Evolutionary conservation across 2,113 vertebrate species (phyloP).

Genomic region (Calidris pygmaea): DNA sequence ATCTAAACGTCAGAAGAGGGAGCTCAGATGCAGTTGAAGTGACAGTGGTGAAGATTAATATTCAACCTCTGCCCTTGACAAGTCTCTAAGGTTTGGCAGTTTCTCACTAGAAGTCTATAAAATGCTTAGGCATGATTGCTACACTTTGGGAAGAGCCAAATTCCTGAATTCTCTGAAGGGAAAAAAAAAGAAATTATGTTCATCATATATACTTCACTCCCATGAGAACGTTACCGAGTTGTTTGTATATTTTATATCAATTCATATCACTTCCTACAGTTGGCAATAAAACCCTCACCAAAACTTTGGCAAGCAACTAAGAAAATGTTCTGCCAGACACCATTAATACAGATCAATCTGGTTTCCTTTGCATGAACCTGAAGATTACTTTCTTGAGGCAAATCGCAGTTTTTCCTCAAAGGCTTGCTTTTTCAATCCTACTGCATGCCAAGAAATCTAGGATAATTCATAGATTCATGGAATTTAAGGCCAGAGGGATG

Average conservation of each 20-base stretch:
- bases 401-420: slow-evolving; percentile 45
- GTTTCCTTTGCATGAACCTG: slow-evolving; percentile 51
- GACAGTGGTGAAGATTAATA: slow-evolving; percentile 53
- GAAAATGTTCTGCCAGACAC: slow-evolving; percentile 55
- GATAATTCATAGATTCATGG: background rate
- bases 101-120: slow-evolving; percentile 62
- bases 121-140: slow-evolving; percentile 58
- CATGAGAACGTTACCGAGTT: slow-evolving; percentile 8
- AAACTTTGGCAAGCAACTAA: slow-evolving; percentile 66
- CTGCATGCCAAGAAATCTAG: background rate
- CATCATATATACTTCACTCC: slow-evolving; percentile 28
- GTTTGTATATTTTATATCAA: slow-evolving; percentile 63
- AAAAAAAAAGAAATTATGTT: slow-evolving; percentile 13
- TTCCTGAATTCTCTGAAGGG: slow-evolving; percentile 40
- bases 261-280: slow-evolving; percentile 48
- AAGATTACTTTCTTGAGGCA: slow-evolving; percentile 51
- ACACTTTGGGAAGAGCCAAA: slow-evolving; percentile 43
- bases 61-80: slow-evolving; percentile 57
- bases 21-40: slow-evolving; percentile 57
- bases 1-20: slow-evolving; percentile 36
- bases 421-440: background rate
- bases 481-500: background rate
- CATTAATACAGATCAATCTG: slow-evolving; percentile 49
- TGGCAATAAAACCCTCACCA: slow-evolving; percentile 67
- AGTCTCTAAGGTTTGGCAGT: slow-evolving; percentile 57